A percentile compares a stretch with the other conserved stretches of the same genome.
Evolutionary conservation across 2,888 invertebrate species (phyloP).

Genomic region (Orchesella flavescens): DNA sequence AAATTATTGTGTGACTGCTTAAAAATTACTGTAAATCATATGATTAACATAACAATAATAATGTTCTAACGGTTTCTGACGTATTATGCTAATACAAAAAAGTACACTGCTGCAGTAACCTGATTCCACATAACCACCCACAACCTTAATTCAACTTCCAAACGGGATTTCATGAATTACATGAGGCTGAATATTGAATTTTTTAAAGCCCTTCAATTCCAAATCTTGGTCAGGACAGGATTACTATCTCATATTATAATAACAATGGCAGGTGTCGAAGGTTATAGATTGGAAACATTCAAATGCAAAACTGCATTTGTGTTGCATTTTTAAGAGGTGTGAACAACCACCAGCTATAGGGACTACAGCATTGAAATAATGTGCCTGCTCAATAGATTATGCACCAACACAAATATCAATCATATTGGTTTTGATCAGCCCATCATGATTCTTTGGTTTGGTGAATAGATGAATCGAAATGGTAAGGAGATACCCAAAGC

Average conservation of each 20-base stretch:
- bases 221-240: background rate
- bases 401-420: background rate
- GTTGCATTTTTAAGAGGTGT: background rate
- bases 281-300: background rate
- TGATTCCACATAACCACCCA: too few species aligned
- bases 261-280: constrained; percentile 2
- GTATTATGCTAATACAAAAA: too few species aligned
- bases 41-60: too few species aligned
- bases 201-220: too few species aligned
- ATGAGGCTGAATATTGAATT: too few species aligned
- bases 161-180: too few species aligned
- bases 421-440: constrained; percentile 34
- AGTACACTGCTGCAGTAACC: too few species aligned
- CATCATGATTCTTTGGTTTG: constrained; percentile 19
- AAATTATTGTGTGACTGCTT: too few species aligned
- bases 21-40: too few species aligned
- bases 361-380: background rate
- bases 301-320: too few species aligned
- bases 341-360: background rate
- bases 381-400: background rate
- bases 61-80: too few species aligned
- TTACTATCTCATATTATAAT: background rate
- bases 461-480: constrained; percentile 12
- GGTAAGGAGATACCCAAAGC: background rate
- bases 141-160: too few species aligned